Conservation (phyloP, 2,797 vertebrate genomes). For the Rhinatrema bivittatum region DNA sequence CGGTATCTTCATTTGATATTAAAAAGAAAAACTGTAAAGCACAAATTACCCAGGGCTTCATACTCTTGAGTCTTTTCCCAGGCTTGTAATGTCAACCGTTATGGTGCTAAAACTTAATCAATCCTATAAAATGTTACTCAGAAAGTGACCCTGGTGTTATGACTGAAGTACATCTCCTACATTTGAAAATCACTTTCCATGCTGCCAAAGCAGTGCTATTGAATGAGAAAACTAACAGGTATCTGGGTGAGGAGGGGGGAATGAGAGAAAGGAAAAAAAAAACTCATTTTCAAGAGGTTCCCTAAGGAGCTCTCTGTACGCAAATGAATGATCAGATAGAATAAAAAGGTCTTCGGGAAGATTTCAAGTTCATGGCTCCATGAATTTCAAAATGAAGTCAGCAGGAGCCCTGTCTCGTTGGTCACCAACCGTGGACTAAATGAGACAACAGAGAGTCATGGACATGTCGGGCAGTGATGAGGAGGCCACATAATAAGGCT, state of each 20-base stretch:
- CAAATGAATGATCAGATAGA: slow-evolving; percentile 12
- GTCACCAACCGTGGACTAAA: background rate
- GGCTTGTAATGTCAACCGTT: slow-evolving; percentile 63
- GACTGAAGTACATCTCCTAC: slow-evolving; percentile 57
- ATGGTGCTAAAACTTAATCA: slow-evolving; percentile 68
- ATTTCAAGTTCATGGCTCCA: slow-evolving; percentile 13
- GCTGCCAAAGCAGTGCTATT: slow-evolving; percentile 41
- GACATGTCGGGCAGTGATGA: too few relatives aligned
- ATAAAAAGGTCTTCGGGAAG: slow-evolving; percentile 17
- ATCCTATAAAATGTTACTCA: slow-evolving; percentile 67
- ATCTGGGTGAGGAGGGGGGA: slow-evolving; percentile 15
- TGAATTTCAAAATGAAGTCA: slow-evolving; percentile 21
- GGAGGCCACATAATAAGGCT: slow-evolving; percentile 2
- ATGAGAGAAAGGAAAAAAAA: slow-evolving; percentile 7
- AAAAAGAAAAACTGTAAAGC: slow-evolving; percentile 38
- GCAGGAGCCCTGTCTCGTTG: slow-evolving; percentile 12
- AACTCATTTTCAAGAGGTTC: slow-evolving; percentile 21
- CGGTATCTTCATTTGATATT: slow-evolving; percentile 33
- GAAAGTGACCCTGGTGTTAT: slow-evolving; percentile 55
- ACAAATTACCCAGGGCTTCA: slow-evolving; percentile 42
- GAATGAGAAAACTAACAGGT: slow-evolving; percentile 45
- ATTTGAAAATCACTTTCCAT: slow-evolving; percentile 64
- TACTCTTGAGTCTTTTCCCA: slow-evolving; percentile 48
- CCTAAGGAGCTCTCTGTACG: slow-evolving; percentile 8
- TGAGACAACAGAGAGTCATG: background rate